Percentiles rank a stretch among this genome's conserved stretches.
Conservation (phyloP, 1,140 invertebrate species). For the Lysiphlebus fabarum region DNA sequence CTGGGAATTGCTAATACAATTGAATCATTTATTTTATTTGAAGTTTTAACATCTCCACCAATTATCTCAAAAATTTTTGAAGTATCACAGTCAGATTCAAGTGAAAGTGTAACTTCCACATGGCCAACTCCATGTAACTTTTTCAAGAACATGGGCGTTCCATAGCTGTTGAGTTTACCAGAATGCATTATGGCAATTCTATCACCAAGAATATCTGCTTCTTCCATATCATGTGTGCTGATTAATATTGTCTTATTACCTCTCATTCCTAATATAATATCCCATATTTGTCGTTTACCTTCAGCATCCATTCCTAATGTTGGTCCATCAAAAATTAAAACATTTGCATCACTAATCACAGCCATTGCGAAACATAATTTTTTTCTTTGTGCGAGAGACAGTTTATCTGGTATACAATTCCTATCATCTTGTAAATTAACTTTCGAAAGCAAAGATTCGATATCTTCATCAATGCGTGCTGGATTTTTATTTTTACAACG, state of each 20-base stretch:
- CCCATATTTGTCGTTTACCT: conserved; percentile 85
- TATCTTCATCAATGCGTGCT: conserved; percentile 34
- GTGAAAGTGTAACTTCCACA: conserved; percentile 49
- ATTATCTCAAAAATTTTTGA: conserved; percentile 37
- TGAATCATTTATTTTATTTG: conserved; percentile 42
- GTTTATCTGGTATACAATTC: conserved; percentile 53
- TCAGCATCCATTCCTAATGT: conserved; percentile 94
- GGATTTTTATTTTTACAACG: conserved; percentile 39
- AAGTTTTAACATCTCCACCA: conserved; percentile 34
- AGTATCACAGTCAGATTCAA: conserved; percentile 38
- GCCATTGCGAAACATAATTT: conserved; percentile 68
- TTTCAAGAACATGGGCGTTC: conserved; percentile 83
- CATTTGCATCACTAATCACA: conserved; percentile 57
- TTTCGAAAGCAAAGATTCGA: conserved; percentile 52
- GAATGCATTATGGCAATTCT: conserved; percentile 85
- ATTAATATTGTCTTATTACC: conserved; percentile 79
- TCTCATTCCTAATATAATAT: conserved; percentile 63
- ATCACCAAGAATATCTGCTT: conserved; percentile 93
- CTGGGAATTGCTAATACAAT: conserved; percentile 54
- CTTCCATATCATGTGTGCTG: conserved; percentile 98
- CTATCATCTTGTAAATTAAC: conserved; percentile 62
- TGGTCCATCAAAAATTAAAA: conserved; percentile 87
- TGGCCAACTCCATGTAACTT: conserved; percentile 71
- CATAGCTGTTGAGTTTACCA: conserved; percentile 77
- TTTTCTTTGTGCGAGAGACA: conserved; percentile 71